These are phyloP conservation scores for Entomyzon cyanotis DNA, from an alignment of 2,113 vertebrate species.

Conservation along the genomic window DNA sequence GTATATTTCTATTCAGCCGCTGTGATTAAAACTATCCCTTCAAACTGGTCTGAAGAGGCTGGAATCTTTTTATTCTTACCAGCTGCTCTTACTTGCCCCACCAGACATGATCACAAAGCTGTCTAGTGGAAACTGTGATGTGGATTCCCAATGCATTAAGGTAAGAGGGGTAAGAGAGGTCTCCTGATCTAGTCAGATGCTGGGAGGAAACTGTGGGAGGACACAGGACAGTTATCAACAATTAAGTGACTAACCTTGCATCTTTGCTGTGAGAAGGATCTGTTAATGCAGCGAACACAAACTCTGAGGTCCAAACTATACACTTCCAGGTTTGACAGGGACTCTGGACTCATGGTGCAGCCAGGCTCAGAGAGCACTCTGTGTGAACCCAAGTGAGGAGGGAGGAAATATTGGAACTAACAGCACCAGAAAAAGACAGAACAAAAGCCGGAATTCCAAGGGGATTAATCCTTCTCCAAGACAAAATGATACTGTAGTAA, in stretches of 20 bases:
- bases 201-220: not conserved
- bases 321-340: not conserved
- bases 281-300: rapidly evolving
- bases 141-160: not conserved
- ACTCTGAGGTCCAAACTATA: not conserved
- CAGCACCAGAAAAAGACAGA: not conserved
- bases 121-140: not conserved
- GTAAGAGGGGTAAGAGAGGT: not conserved
- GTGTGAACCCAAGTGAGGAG: not conserved
- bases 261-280: not conserved
- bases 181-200: not conserved
- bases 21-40: not conserved
- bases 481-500: not conserved
- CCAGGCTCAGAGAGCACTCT: not conserved
- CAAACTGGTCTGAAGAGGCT: not conserved
- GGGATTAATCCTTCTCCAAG: not conserved
- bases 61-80: not conserved
- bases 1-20: not conserved
- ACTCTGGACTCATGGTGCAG: not conserved
- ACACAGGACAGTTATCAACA: not conserved
- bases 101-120: not conserved
- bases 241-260: not conserved
- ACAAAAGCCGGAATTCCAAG: not conserved
- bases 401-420: not conserved
- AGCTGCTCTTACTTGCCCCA: not conserved